Conservation (phyloP, 2,113 vertebrate genomes). For the Onychorhynchus coronatus region DNA sequence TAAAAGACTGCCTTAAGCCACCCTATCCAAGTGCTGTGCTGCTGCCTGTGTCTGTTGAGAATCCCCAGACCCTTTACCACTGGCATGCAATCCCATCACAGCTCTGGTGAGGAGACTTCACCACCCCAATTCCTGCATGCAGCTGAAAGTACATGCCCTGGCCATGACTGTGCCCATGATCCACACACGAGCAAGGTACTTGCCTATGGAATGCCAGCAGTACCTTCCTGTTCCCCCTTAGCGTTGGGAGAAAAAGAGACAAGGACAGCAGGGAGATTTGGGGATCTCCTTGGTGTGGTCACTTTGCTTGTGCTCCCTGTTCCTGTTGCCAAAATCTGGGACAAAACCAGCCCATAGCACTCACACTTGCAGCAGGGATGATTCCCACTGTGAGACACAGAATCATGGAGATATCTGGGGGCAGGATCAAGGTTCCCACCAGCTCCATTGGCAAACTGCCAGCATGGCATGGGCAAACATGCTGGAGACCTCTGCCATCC, state of each 20-base stretch:
- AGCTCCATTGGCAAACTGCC: background rate
- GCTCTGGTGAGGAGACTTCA: background rate
- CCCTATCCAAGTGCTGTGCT: background rate
- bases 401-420: background rate
- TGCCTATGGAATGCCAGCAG: background rate
- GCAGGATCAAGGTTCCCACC: background rate
- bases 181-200: background rate
- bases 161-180: rapidly evolving
- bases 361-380: rapidly evolving
- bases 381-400: background rate
- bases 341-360: background rate
- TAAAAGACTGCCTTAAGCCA: background rate
- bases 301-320: background rate
- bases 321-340: background rate
- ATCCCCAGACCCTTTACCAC: background rate
- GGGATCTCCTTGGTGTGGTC: rapidly evolving
- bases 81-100: rapidly evolving
- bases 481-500: background rate
- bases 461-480: background rate
- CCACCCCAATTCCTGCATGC: rapidly evolving
- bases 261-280: background rate
- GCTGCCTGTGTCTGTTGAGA: background rate
- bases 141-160: background rate
- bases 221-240: background rate
- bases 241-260: background rate